These are phyloP conservation scores for Hippocampus kuda DNA, from an alignment of 2,797 vertebrate genomes.

Conservation along the genomic window DNA sequence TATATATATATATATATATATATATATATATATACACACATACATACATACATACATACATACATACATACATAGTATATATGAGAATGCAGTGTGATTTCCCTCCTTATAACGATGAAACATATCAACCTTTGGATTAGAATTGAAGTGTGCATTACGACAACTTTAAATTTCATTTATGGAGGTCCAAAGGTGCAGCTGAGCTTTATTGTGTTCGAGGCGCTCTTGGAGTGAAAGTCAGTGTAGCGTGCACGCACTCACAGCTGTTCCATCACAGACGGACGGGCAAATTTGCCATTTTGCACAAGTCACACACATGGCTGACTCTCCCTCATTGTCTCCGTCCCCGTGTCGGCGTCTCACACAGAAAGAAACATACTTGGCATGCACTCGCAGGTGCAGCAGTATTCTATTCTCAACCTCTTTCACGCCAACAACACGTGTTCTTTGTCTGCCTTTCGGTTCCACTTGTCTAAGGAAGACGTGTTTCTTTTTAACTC, in stretches of 20 bases:
- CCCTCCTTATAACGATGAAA: not conserved
- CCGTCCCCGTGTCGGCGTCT: conserved; percentile 11
- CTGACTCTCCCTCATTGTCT: conserved; percentile 41
- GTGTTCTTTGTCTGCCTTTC: conserved; percentile 12
- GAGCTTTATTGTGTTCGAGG: conserved; percentile 23
- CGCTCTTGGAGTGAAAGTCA: conserved; percentile 40
- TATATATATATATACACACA: no score
- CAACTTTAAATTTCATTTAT: conserved; percentile 21
- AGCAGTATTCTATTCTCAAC: conserved; percentile 49
- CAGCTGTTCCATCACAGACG: conserved; percentile 52
- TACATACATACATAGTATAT: not conserved
- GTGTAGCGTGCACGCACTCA: conserved; percentile 34
- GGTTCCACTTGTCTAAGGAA: conserved; percentile 5
- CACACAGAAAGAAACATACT: conserved; percentile 12
- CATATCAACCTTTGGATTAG: not conserved
- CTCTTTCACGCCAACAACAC: conserved; percentile 28
- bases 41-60: no score
- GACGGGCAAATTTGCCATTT: conserved; percentile 39
- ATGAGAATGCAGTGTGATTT: not conserved
- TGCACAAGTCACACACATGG: conserved; percentile 49
- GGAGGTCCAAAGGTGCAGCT: conserved; percentile 26
- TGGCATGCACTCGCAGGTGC: conserved; percentile 38
- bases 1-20: no score
- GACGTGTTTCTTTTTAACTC: not conserved
- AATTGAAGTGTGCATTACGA: not conserved